Evolutionary conservation across 2,797 vertebrate species (phyloP).

Genomic region (Petrocephalus sullivani): DNA sequence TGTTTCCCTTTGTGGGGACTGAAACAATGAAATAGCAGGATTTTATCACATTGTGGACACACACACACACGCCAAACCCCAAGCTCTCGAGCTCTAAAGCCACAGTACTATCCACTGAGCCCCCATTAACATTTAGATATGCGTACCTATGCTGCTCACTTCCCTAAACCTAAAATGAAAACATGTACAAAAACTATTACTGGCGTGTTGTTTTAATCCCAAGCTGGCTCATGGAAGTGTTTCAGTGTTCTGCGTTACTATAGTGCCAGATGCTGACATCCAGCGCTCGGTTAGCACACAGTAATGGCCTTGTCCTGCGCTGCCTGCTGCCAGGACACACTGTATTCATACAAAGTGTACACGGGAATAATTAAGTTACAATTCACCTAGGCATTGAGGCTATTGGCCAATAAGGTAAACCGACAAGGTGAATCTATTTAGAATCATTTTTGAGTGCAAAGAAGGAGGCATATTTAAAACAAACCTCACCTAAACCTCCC

Average conservation of each 20-base stretch:
- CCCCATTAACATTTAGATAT: not conserved
- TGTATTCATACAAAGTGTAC: not conserved
- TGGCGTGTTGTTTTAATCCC: not conserved
- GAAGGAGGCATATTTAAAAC: not conserved
- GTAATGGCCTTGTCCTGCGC: not conserved
- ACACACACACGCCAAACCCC: not conserved
- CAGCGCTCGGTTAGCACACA: not conserved
- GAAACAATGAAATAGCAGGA: not conserved
- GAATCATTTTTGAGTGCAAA: not conserved
- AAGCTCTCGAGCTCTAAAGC: not conserved
- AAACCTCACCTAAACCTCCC: not conserved
- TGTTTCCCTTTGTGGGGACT: no score
- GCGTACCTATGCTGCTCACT: not conserved
- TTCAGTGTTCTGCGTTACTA: not conserved
- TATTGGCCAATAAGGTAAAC: not conserved
- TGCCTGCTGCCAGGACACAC: not conserved
- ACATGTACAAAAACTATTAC: not conserved
- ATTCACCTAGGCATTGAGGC: not conserved
- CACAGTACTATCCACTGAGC: not conserved
- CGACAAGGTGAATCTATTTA: not conserved
- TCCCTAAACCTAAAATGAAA: not conserved
- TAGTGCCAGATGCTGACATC: not conserved
- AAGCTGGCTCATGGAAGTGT: not conserved
- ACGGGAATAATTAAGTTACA: not conserved
- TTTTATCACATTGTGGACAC: not conserved